Percentiles rank a stretch among this genome's conserved stretches.
These are phyloP conservation scores for Urocyon cinereoargenteus DNA, from an alignment of 2,797 vertebrate genomes.

Conservation along the genomic window DNA sequence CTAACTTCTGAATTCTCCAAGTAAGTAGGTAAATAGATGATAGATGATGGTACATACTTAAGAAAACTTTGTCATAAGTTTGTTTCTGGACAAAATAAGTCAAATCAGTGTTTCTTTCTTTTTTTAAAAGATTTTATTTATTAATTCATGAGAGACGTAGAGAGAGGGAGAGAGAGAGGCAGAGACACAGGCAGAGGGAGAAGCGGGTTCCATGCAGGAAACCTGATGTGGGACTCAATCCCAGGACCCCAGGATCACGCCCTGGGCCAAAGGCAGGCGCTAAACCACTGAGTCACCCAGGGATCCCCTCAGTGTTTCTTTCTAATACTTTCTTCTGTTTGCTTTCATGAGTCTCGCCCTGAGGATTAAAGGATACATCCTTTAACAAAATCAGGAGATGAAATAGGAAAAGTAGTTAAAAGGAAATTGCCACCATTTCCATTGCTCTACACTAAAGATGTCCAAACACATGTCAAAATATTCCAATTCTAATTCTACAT, in stretches of 20 bases:
- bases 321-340: background rate
- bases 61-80: background rate
- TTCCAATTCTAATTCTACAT: background rate
- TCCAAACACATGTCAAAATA: slow-evolving; percentile 45
- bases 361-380: background rate
- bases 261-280: too few relatives aligned
- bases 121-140: too few relatives aligned
- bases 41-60: background rate
- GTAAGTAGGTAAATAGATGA: background rate
- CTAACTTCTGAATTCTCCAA: slow-evolving; percentile 17
- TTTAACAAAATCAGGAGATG: background rate
- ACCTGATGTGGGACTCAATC: too few relatives aligned
- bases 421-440: background rate
- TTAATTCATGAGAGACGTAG: too few relatives aligned
- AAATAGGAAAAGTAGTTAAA: background rate
- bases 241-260: too few relatives aligned
- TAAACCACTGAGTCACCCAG: too few relatives aligned
- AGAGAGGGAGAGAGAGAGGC: too few relatives aligned
- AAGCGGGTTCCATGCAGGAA: too few relatives aligned
- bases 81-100: background rate
- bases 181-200: too few relatives aligned
- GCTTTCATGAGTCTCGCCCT: background rate
- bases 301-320: background rate
- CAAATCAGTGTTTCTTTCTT: background rate
- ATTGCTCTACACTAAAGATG: background rate